phyloP scores from a whole-genome alignment of 2,797 vertebrate genomes.

The Tapirus indicus region DNA sequence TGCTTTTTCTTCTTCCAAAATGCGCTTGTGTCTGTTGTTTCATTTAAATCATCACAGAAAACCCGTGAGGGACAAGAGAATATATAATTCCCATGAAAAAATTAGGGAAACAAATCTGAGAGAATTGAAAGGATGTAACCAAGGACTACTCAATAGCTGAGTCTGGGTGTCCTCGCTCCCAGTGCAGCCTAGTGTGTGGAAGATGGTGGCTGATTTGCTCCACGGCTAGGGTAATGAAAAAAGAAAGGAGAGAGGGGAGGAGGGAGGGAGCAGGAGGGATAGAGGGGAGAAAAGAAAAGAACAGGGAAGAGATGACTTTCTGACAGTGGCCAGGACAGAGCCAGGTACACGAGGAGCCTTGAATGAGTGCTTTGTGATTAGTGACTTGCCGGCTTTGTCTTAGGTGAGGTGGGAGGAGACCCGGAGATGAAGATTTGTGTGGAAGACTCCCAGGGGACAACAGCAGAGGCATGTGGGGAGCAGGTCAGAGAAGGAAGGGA shows the following conservation, averaged over 20 bases:
- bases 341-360: background rate
- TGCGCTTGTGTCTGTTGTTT: background rate
- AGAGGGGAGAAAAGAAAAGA: background rate
- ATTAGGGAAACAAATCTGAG: background rate
- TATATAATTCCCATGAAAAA: background rate
- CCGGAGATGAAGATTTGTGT: background rate
- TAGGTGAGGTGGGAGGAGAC: background rate
- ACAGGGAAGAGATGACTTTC: background rate
- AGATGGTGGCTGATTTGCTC: background rate
- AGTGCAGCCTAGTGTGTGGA: background rate
- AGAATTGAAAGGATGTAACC: background rate
- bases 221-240: background rate
- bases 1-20: constrained; percentile 1
- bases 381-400: background rate
- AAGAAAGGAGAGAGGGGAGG: background rate
- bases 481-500: background rate
- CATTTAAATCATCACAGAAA: constrained; percentile 26
- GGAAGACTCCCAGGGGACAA: background rate
- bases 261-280: rapidly evolving
- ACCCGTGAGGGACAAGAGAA: background rate
- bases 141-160: background rate
- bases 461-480: background rate
- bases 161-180: background rate
- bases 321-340: background rate
- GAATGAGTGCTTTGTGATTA: background rate